These are phyloP conservation scores for Neotragus moschatus DNA, from an alignment of 2,113 vertebrate species.

Conservation along the genomic window DNA sequence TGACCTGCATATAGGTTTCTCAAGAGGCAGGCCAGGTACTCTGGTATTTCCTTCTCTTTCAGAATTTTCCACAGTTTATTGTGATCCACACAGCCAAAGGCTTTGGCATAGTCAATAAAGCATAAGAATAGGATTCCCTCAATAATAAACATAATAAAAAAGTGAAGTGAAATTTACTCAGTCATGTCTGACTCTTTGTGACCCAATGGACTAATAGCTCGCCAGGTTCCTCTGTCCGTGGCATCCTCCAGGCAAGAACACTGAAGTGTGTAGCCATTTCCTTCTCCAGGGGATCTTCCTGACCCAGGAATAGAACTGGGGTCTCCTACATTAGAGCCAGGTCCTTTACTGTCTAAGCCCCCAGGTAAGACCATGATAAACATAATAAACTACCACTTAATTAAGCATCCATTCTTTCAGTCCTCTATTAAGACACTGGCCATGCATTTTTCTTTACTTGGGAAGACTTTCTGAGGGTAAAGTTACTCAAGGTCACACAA, in stretches of 20 bases:
- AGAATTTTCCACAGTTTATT: not conserved
- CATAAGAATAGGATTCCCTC: not conserved
- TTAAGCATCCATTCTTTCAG: not conserved
- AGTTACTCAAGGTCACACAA: not conserved
- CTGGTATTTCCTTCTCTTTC: not conserved
- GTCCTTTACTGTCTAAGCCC: not conserved
- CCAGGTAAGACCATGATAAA: not conserved
- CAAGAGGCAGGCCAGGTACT: not conserved
- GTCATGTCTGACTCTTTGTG: not conserved
- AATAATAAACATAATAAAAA: not conserved
- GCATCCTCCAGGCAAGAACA: not conserved
- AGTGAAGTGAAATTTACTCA: not conserved
- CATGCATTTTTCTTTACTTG: not conserved
- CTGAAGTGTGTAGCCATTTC: not conserved
- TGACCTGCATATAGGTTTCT: not conserved
- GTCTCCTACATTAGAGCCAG: not conserved
- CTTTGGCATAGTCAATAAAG: not conserved
- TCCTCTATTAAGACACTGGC: not conserved
- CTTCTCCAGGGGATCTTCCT: not conserved
- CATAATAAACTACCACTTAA: not conserved
- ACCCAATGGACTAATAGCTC: not conserved
- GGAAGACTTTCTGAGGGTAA: not conserved
- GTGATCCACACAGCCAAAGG: not conserved
- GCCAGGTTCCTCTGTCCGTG: not conserved
- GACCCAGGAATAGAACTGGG: fast-evolving